A percentile compares a stretch with the other conserved stretches of the same genome.
These are phyloP conservation scores for Pantherophis vulpinus DNA, from an alignment of 2,797 vertebrate species.

Conservation along the genomic window DNA sequence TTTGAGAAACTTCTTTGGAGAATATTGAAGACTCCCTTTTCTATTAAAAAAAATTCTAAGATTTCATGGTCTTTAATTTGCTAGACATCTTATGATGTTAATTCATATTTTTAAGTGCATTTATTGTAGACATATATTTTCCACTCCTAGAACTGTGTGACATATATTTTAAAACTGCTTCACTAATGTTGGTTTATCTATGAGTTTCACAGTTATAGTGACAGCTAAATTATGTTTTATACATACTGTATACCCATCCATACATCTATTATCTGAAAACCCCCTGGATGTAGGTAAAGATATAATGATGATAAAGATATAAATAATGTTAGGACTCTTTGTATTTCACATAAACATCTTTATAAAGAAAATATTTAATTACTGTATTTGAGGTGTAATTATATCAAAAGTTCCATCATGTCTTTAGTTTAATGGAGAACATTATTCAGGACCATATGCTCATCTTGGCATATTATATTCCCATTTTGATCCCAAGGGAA, in stretches of 20 bases:
- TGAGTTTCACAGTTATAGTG: neutral
- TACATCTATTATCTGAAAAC: neutral
- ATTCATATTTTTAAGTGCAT: neutral
- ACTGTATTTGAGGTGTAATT: neutral
- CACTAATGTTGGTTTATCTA: neutral
- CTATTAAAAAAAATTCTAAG: neutral
- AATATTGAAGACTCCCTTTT: neutral
- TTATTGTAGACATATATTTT: neutral
- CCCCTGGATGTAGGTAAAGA: neutral
- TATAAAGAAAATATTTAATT: neutral
- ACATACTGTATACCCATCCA: neutral
- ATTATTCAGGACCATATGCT: neutral
- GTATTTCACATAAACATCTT: neutral
- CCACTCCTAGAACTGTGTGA: neutral
- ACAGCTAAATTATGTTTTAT: neutral
- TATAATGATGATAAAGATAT: neutral
- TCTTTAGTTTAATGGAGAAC: neutral
- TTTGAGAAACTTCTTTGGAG: neutral
- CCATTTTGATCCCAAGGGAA: neutral
- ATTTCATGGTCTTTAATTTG: neutral
- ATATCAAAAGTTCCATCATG: neutral
- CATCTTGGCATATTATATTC: neutral
- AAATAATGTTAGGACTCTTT: neutral
- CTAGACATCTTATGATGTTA: neutral
- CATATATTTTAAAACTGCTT: conserved; percentile 1